Conservation (phyloP, 2,113 vertebrate genomes). For the Hymenochirus boettgeri region DNA sequence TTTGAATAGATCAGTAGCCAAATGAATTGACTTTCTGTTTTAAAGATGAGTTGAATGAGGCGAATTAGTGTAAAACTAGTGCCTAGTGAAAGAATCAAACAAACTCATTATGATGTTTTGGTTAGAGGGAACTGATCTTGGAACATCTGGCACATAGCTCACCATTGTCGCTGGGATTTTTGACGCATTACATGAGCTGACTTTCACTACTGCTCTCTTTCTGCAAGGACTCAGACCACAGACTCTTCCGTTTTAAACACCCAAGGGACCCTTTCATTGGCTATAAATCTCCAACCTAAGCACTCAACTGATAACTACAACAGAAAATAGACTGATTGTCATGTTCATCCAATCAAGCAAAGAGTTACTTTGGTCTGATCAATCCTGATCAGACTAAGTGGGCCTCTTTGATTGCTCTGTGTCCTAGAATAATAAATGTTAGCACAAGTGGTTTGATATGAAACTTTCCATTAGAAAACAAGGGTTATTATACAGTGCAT, state of each 20-base stretch:
- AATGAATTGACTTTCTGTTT: slow-evolving; percentile 18
- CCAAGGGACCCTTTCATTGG: slow-evolving; percentile 3
- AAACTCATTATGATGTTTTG: slow-evolving; percentile 23
- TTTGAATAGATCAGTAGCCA: slow-evolving; percentile 5
- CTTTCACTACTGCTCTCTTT: not conserved
- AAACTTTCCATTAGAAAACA: too few relatives aligned
- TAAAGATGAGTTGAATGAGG: slow-evolving; percentile 2
- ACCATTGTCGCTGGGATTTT: slow-evolving; percentile 9
- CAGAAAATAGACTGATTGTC: slow-evolving; percentile 11
- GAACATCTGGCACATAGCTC: slow-evolving; percentile 28
- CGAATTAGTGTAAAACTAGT: slow-evolving; percentile 22
- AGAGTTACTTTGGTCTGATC: not conserved
- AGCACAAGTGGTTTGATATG: too few relatives aligned
- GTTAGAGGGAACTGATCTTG: slow-evolving; percentile 17
- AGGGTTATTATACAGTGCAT: too few relatives aligned
- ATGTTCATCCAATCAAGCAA: not conserved
- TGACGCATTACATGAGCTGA: slow-evolving; percentile 3
- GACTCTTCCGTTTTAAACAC: not conserved
- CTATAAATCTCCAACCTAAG: slow-evolving; percentile 15
- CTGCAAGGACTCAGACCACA: not conserved
- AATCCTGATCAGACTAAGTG: too few relatives aligned
- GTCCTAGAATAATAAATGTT: too few relatives aligned
- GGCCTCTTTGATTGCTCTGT: too few relatives aligned
- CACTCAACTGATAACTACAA: slow-evolving; percentile 19
- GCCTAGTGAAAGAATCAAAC: slow-evolving; percentile 15